Evolutionary conservation across 1,140 invertebrate species (phyloP), one percentile per base, ranked within the genome.

Genomic region (Orius laevigatus): DNA sequence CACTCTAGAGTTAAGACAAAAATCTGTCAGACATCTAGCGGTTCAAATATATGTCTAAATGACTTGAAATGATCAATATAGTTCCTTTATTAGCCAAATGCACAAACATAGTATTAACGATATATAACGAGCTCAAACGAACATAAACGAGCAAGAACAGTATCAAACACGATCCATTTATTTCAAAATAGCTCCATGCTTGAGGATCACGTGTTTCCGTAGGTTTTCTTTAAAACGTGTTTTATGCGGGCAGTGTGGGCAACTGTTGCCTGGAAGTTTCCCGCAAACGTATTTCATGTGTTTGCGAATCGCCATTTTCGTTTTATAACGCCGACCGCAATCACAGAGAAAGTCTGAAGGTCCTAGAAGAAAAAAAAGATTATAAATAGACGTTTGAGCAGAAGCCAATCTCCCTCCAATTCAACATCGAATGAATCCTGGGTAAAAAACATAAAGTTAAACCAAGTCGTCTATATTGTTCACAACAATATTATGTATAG

Each of bases 151-250:
- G 8, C 8, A 35, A n/a, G 33, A 35, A n/a, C n/a, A 35, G 33
- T 8, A n/a, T 9, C 8, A 35, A 35, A 35, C n/a, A 35, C 8
- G 8, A 35, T 35, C 8, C 33, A 12, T 39, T 39, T 14, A 39
- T 14, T 39, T 25, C 5, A 38, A 10, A 38, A 16, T 38, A 4
- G 14, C 18, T 19, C 12, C 40, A 31, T 51, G 50, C 14, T 49
- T 48, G 8, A 12, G 5, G 12, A 19, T 12, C 1, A 53, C 48
- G 34, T 57, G 56, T 31, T 43, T 46, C 31, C 46, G 49, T 6
- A 55, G 41, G 16, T 46, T 51, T 12, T 44, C 33, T 43, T 56
- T 57, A 11, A 36, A 43, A 10, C 32, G 46, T n/a, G 38, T 16
- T 19, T 42, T 42, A 11, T 42, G 40, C 5, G 40, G 40, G 19